Evolutionary conservation across 1,140 invertebrate species (phyloP), one percentile per base, ranked within the genome.

Genomic region (Megalonaias nervosa): DNA sequence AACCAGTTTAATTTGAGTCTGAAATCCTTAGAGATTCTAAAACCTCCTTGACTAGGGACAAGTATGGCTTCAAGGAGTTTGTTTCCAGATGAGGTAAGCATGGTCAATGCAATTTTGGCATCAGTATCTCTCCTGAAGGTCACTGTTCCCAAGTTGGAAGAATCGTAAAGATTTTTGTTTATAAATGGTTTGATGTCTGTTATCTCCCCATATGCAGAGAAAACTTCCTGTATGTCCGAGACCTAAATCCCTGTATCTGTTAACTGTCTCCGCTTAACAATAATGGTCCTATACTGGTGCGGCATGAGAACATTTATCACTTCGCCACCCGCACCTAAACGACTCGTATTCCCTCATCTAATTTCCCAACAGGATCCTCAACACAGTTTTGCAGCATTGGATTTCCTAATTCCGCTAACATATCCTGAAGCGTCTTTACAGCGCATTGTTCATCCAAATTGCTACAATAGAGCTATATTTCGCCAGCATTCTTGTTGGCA

Each of bases 1-100:
- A 77, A 82, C 87, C 87, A 88, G 2, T 67, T 75, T n/a, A 88
- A 55, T 38, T 74, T 81, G 21, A 82, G 75, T 65, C 78, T 79
- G 72, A 85, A 86, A 55, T 70, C 68, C 60, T 74, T 71, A 0
- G 79, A 62, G 26, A 85, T 19, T 13, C 21, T 26, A 57, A 56
- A 57, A 15, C 38, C 74, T 65, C 16, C 12, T 58, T 31, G 38
- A 19, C 62, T 17, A 48, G 57, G 60, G 31, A 59, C 73, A 17
- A 69, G 69, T 72, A 55, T 58, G 15, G 66, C n/a, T 19, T 11
- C 17, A 61, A 75, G n/a, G 59, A 74, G 26, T 66, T 12, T 15
- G 17, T 78, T 58, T 67, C 38, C 66, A 56, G 70, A 60, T 17
- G 67, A 19, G n/a, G 68, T 67, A 11, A 78, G 71, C 19, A 26